These are phyloP conservation scores for Neodiprion lecontei DNA, from an alignment of 1,140 invertebrate species.

Conservation along the genomic window DNA sequence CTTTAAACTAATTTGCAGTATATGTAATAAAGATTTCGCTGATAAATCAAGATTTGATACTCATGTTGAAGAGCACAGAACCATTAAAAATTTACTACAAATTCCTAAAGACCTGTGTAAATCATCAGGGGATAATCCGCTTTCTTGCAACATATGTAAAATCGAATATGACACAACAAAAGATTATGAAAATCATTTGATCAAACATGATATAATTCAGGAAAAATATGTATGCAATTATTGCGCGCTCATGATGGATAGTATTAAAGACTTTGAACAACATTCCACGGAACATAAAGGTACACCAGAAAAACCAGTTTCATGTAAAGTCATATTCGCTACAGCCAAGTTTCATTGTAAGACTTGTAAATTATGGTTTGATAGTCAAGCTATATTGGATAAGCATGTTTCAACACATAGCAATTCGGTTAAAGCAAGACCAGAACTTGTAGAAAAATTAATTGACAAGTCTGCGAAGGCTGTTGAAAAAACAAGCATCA, in stretches of 20 bases:
- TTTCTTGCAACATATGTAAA: slow-evolving; percentile 41
- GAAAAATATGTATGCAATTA: slow-evolving; percentile 32
- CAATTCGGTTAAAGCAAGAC: background rate
- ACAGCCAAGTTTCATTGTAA: slow-evolving; percentile 31
- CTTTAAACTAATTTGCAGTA: slow-evolving; percentile 28
- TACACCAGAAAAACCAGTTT: background rate
- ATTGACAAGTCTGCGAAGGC: background rate
- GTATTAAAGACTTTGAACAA: slow-evolving; percentile 25
- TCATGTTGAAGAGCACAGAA: slow-evolving; percentile 30
- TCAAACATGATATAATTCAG: slow-evolving; percentile 26
- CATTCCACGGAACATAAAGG: slow-evolving; percentile 32
- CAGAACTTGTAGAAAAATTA: background rate
- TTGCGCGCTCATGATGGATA: slow-evolving; percentile 9
- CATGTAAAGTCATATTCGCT: slow-evolving; percentile 32
- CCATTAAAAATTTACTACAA: slow-evolving; percentile 23
- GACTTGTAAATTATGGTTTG: slow-evolving; percentile 36
- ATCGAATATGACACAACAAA: slow-evolving; percentile 20
- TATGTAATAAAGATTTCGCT: slow-evolving; percentile 34
- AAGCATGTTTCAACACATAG: slow-evolving; percentile 30
- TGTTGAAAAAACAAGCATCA: background rate
- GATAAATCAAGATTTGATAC: slow-evolving; percentile 31
- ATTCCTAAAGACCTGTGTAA: slow-evolving; percentile 28
- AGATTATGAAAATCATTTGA: slow-evolving; percentile 42
- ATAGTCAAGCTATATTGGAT: slow-evolving; percentile 21
- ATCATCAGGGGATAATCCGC: slow-evolving; percentile 17